phyloP scores from a whole-genome alignment of 2,797 vertebrate genomes.

The Hephaestus fuliginosus region DNA sequence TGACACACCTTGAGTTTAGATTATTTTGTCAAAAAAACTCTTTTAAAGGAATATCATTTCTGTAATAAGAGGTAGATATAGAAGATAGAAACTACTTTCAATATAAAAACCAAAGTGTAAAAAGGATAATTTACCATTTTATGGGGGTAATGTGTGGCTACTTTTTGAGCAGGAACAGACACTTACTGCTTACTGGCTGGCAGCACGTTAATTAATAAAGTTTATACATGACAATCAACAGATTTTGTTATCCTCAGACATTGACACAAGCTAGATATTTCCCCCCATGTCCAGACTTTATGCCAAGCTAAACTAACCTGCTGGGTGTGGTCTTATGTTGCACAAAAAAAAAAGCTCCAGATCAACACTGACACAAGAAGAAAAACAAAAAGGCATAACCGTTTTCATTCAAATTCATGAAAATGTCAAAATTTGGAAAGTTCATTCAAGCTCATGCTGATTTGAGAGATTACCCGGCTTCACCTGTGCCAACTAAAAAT shows the following conservation, averaged over 20 bases:
- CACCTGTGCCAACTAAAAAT: slow-evolving; percentile 43
- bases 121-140: background rate
- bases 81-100: background rate
- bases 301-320: slow-evolving; percentile 7
- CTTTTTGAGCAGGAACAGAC: background rate
- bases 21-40: background rate
- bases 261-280: background rate
- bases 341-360: background rate
- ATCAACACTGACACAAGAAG: background rate
- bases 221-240: background rate
- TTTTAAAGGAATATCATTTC: background rate
- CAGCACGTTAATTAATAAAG: background rate
- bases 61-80: background rate
- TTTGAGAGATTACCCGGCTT: slow-evolving; percentile 22
- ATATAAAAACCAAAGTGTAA: background rate
- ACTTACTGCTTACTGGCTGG: background rate
- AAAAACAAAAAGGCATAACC: background rate
- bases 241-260: background rate
- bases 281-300: background rate
- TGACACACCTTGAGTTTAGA: background rate
- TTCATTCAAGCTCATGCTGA: slow-evolving; percentile 26
- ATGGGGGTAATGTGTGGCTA: background rate
- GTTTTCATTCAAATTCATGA: background rate
- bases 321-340: background rate
- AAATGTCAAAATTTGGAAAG: slow-evolving; percentile 6